A percentile compares a stretch with the other conserved stretches of the same genome.
Evolutionary conservation across 2,797 vertebrate genomes (phyloP).

Genomic region (Brachyalestes nurse): DNA sequence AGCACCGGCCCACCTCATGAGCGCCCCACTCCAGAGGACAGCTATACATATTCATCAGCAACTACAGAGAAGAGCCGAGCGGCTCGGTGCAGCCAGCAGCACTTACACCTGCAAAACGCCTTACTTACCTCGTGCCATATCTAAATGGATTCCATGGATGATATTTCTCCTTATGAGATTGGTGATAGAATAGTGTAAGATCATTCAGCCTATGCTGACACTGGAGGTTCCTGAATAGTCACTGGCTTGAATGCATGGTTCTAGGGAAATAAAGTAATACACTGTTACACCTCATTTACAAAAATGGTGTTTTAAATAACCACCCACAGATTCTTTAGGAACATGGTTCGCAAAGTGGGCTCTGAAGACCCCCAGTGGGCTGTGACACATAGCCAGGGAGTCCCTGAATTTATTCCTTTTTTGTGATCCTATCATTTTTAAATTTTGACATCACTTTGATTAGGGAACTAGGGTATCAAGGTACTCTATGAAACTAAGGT

Average conservation of each 20-base stretch:
- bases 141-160: background rate
- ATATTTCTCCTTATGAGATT: background rate
- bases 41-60: constrained; percentile 41
- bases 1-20: constrained; percentile 18
- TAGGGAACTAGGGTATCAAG: too few relatives aligned
- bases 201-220: background rate
- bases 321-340: too few relatives aligned
- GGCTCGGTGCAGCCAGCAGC: constrained; percentile 1
- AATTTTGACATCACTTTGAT: too few relatives aligned
- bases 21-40: constrained; percentile 25
- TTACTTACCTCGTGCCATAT: background rate
- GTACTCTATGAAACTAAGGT: too few relatives aligned
- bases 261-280: background rate
- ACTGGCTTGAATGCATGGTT: background rate
- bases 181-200: background rate
- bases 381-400: too few relatives aligned
- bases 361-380: too few relatives aligned
- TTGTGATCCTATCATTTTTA: too few relatives aligned
- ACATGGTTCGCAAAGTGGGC: too few relatives aligned
- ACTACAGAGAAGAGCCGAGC: background rate
- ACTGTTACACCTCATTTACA: too few relatives aligned
- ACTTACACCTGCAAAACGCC: background rate
- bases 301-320: too few relatives aligned
- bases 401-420: too few relatives aligned
- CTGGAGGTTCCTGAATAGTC: background rate